Percentiles rank a stretch among this genome's conserved stretches.
These are phyloP conservation scores for Daboia siamensis DNA, from an alignment of 2,113 vertebrate genomes.

Conservation along the genomic window DNA sequence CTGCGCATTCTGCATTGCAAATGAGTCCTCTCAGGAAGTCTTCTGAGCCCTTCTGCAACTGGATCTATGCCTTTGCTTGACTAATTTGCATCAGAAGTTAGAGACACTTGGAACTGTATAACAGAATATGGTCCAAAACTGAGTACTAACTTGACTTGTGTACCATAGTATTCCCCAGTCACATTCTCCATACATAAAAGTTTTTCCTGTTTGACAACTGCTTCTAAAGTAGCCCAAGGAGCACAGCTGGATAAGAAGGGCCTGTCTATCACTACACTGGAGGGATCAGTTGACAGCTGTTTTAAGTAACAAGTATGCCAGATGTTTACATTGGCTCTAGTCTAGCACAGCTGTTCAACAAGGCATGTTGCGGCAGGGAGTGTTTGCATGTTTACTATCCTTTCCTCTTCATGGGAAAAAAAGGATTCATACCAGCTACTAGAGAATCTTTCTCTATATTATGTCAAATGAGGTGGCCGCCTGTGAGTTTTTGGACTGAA, in stretches of 20 bases:
- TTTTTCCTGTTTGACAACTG: background rate
- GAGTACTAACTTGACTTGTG: constrained; percentile 10
- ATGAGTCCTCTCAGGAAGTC: background rate
- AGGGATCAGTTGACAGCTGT: constrained; percentile 24
- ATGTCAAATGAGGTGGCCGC: constrained; percentile 4
- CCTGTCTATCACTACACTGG: rapidly evolving
- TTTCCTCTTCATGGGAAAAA: background rate
- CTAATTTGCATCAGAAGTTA: background rate
- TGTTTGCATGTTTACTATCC: background rate
- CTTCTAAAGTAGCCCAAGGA: rapidly evolving
- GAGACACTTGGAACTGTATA: constrained; percentile 1
- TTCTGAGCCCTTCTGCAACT: background rate
- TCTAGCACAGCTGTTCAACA: constrained; percentile 19
- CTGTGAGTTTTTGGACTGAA: background rate
- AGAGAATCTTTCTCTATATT: background rate
- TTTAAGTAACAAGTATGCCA: constrained; percentile 18
- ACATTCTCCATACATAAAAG: rapidly evolving
- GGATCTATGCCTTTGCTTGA: background rate
- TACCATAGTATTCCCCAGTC: rapidly evolving
- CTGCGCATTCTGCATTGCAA: background rate
- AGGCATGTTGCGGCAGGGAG: constrained; percentile 13
- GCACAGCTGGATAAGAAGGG: constrained; percentile 8
- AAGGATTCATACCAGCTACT: background rate
- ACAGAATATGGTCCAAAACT: background rate
- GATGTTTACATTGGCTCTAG: background rate